Evolutionary conservation across 2,888 invertebrate species (phyloP).

Genomic region (Arenicola marina): DNA sequence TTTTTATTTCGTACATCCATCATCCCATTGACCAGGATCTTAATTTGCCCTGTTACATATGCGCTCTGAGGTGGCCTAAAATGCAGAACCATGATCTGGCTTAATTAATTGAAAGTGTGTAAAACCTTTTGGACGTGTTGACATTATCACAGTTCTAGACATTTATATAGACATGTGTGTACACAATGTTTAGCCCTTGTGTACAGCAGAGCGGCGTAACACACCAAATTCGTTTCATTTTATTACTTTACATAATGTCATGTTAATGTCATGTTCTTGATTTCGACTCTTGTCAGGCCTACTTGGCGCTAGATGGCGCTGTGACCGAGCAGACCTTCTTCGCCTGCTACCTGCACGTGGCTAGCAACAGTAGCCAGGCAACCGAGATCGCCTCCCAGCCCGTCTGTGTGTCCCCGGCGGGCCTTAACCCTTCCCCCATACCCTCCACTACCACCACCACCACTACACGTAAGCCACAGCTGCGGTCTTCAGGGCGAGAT

Average conservation of each 20-base stretch:
- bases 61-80: too few relatives aligned
- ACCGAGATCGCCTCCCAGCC: neutral
- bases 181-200: neutral
- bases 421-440: neutral
- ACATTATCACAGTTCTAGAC: too few relatives aligned
- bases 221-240: neutral
- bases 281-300: neutral
- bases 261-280: neutral
- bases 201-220: neutral
- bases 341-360: neutral
- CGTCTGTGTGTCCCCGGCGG: neutral
- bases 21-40: too few relatives aligned
- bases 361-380: neutral
- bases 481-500: too few relatives aligned
- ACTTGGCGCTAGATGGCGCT: neutral
- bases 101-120: too few relatives aligned
- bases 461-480: too few relatives aligned
- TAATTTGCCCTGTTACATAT: too few relatives aligned
- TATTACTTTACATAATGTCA: neutral
- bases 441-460: too few relatives aligned
- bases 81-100: too few relatives aligned
- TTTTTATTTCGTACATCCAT: too few relatives aligned
- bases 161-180: too few relatives aligned
- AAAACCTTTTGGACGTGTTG: too few relatives aligned
- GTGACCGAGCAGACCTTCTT: neutral